Percentiles rank a stretch among this genome's conserved stretches.
Conservation (phyloP, 2,888 invertebrate species). For the Graphium colonna region DNA sequence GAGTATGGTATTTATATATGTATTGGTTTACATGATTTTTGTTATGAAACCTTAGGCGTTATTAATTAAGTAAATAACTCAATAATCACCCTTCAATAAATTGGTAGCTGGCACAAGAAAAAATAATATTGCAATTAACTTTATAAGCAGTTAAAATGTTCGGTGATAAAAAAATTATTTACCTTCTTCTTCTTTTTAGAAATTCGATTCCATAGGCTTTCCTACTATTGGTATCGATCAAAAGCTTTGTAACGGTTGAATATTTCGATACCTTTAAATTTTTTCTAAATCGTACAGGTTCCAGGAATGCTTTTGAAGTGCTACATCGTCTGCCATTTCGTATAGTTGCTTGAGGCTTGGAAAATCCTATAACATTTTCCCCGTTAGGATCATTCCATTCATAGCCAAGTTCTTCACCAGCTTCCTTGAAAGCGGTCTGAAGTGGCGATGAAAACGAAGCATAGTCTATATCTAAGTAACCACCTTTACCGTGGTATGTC, state of each 20-base stretch:
- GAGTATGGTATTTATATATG: too few species aligned
- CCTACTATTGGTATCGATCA: slow-evolving; percentile 82
- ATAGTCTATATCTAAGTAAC: slow-evolving; percentile 84
- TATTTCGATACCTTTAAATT: slow-evolving; percentile 87
- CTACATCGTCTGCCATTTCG: slow-evolving; percentile 87
- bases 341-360: slow-evolving; percentile 85
- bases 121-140: too few species aligned
- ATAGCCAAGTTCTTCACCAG: slow-evolving; percentile 85
- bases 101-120: too few species aligned
- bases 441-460: slow-evolving; percentile 83
- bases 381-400: slow-evolving; percentile 86
- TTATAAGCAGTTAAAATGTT: background rate
- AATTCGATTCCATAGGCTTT: slow-evolving; percentile 85
- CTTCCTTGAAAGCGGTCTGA: slow-evolving; percentile 82
- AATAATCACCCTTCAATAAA: too few species aligned
- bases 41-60: too few species aligned
- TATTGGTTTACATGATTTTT: too few species aligned
- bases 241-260: slow-evolving; percentile 83
- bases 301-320: slow-evolving; percentile 88
- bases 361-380: slow-evolving; percentile 82
- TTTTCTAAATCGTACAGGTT: slow-evolving; percentile 80
- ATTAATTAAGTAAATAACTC: too few species aligned
- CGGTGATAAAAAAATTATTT: slow-evolving; percentile 22
- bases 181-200: slow-evolving; percentile 78
- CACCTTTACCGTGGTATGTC: slow-evolving; percentile 83